These are phyloP conservation scores for Drosophila monieri DNA, from an alignment of 2,888 invertebrate species.

Conservation along the genomic window DNA sequence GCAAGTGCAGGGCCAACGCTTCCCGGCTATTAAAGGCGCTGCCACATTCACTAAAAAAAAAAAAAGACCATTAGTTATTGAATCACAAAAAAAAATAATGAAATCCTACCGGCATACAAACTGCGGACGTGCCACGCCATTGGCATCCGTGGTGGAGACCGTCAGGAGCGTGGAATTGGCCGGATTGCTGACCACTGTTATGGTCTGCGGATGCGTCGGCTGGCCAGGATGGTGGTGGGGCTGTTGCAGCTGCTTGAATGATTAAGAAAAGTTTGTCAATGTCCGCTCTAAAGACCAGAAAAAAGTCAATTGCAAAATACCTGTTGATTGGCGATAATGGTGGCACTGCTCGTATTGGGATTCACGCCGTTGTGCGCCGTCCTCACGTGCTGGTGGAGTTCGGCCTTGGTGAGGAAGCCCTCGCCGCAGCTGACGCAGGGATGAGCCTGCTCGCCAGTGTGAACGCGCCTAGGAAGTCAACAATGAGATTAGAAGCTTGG, in stretches of 20 bases:
- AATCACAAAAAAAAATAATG: background rate
- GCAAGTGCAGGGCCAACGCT: conserved; percentile 91
- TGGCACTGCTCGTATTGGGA: conserved; percentile 83
- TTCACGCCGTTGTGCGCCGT: conserved; percentile 85
- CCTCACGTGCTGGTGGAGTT: conserved; percentile 88
- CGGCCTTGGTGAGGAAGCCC: conserved; percentile 89
- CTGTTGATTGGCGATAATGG: conserved; percentile 82
- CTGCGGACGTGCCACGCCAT: conserved; percentile 82
- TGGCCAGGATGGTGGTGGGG: conserved; percentile 84
- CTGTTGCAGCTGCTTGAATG: conserved; percentile 75
- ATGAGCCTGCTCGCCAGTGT: conserved; percentile 90
- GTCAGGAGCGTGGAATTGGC: conserved; percentile 82
- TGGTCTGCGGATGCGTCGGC: conserved; percentile 82
- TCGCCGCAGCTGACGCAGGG: conserved; percentile 91
- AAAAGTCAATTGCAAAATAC: conserved; percentile 77
- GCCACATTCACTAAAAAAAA: conserved; percentile 85
- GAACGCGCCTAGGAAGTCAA: conserved; percentile 85
- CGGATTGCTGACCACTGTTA: conserved; percentile 84
- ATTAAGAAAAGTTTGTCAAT: conserved; percentile 5
- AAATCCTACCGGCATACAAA: conserved; percentile 83
- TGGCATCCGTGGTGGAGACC: conserved; percentile 82
- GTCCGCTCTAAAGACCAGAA: background rate
- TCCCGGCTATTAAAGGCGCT: conserved; percentile 89
- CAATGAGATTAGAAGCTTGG: background rate
- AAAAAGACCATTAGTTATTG: background rate